Evolutionary conservation across 2,797 vertebrate species (phyloP).

Genomic region (Lacerta agilis): DNA sequence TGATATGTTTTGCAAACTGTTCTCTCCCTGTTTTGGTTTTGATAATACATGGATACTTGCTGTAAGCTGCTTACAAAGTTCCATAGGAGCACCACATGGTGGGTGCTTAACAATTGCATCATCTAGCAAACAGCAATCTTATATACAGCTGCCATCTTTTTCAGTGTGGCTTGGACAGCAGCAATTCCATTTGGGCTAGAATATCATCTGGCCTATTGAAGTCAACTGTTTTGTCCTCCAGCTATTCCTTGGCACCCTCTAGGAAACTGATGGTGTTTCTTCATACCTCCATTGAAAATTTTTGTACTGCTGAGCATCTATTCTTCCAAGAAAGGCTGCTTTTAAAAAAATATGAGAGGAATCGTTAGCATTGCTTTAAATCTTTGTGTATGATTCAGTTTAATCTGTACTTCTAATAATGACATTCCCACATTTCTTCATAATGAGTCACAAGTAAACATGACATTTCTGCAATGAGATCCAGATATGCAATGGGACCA

Average conservation of each 20-base stretch:
- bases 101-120: neutral
- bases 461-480: conserved; percentile 63
- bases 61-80: too few relatives aligned
- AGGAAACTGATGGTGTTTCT: conserved; percentile 64
- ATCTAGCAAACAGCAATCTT: neutral
- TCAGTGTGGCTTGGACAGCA: neutral
- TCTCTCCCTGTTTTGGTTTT: too few relatives aligned
- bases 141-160: neutral
- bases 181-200: neutral
- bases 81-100: neutral
- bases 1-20: too few relatives aligned
- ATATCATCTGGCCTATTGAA: neutral
- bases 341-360: conserved; percentile 52
- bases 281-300: conserved; percentile 66
- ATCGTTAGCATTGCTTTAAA: conserved; percentile 59
- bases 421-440: conserved; percentile 70
- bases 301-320: conserved; percentile 64
- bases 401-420: conserved; percentile 68
- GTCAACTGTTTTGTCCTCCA: conserved; percentile 37
- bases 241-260: conserved; percentile 66
- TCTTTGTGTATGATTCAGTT: conserved; percentile 68
- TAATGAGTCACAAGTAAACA: conserved; percentile 70
- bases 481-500: conserved; percentile 58
- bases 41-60: too few relatives aligned
- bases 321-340: conserved; percentile 60